Evolutionary conservation across 2,888 invertebrate genomes (phyloP).

Genomic region (Andrena dorsata): DNA sequence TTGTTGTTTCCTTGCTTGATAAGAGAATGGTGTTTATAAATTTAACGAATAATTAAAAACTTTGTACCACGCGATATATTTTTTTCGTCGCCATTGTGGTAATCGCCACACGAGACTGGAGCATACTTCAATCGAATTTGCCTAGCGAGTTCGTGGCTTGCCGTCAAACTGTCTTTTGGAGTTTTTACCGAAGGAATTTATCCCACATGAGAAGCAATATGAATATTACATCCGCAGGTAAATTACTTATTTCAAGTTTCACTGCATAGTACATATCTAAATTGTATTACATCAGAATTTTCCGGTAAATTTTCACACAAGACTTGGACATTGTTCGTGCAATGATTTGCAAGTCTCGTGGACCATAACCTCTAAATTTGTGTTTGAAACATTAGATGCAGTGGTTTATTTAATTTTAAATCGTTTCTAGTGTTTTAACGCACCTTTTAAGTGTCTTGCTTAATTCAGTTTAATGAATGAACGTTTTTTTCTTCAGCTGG

Average conservation of each 20-base stretch:
- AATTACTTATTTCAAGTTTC: constrained; percentile 17
- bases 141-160: constrained; percentile 48
- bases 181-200: constrained; percentile 40
- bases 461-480: background rate
- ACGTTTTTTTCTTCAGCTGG: constrained; percentile 88
- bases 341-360: constrained; percentile 81
- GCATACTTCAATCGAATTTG: constrained; percentile 55
- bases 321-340: constrained; percentile 33
- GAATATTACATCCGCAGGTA: constrained; percentile 85
- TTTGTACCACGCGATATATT: background rate
- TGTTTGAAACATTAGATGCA: constrained; percentile 15
- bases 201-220: constrained; percentile 72
- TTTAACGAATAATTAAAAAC: background rate
- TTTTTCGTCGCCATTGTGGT: too few species aligned
- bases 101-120: too few species aligned
- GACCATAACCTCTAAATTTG: constrained; percentile 75
- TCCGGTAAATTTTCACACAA: constrained; percentile 20
- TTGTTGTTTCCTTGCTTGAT: background rate
- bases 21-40: background rate
- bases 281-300: constrained; percentile 22
- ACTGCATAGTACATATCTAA: background rate
- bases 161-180: constrained; percentile 40
- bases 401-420: constrained; percentile 19
- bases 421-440: background rate
- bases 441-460: background rate